These are phyloP conservation scores for Microplitis mediator DNA, from an alignment of 1,140 invertebrate genomes.

Conservation along the genomic window DNA sequence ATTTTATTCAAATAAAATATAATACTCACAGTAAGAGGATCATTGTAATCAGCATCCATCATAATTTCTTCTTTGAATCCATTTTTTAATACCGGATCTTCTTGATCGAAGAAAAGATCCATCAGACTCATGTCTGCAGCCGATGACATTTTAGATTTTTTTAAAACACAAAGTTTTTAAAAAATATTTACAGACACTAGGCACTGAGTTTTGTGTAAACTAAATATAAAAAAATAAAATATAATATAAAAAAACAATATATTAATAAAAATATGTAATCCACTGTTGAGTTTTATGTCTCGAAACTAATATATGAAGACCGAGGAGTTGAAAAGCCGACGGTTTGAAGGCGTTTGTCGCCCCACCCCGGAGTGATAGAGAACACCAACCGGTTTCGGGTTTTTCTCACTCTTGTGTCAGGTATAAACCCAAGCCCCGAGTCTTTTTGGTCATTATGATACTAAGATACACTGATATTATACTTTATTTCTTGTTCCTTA, in stretches of 20 bases:
- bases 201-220: background rate
- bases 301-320: background rate
- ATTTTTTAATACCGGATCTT: conserved; percentile 41
- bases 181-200: background rate
- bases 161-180: background rate
- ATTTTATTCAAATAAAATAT: background rate
- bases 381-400: conserved; percentile 2
- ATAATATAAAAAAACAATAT: no score
- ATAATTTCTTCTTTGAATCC: conserved; percentile 44
- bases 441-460: background rate
- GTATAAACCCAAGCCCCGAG: no score
- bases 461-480: background rate
- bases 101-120: conserved; percentile 43
- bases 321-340: background rate
- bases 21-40: conserved; percentile 42
- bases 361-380: conserved; percentile 8
- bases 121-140: conserved; percentile 43
- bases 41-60: conserved; percentile 39
- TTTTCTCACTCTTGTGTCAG: background rate
- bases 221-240: no score
- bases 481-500: no score
- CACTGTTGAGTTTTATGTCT: background rate
- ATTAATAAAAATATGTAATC: no score
- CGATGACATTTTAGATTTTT: conserved; percentile 20
- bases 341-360: background rate